Evolutionary conservation across 2,797 vertebrate species (phyloP).

Genomic region (Semaprochilodus insignis): DNA sequence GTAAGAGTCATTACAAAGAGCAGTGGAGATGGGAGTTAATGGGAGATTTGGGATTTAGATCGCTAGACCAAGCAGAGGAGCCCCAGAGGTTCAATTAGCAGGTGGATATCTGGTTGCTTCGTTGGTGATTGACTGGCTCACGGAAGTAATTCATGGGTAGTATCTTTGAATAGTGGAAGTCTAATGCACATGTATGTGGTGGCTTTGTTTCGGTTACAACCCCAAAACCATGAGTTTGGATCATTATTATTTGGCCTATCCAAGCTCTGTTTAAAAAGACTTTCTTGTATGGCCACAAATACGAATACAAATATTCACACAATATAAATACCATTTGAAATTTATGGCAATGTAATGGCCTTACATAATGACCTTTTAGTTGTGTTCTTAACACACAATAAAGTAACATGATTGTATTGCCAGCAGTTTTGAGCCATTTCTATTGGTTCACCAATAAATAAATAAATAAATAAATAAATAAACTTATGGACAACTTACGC

Average conservation of each 20-base stretch:
- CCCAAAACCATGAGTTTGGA: no score
- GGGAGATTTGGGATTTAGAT: conserved; percentile 17
- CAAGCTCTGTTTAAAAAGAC: not conserved
- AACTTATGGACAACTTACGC: no score
- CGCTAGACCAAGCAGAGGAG: not conserved
- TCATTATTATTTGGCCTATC: not conserved
- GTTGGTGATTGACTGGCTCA: not conserved
- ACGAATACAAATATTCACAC: no score
- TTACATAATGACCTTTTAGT: no score
- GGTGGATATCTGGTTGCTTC: not conserved
- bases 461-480: no score
- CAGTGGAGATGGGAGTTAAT: conserved; percentile 12
- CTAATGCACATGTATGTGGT: not conserved
- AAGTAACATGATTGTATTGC: no score
- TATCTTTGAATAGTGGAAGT: not conserved
- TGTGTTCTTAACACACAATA: no score
- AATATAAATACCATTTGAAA: no score
- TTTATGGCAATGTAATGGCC: no score
- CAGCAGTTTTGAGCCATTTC: no score
- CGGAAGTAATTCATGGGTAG: not conserved
- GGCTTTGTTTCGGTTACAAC: not conserved
- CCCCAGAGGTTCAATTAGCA: conserved; percentile 12
- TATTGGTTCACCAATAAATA: no score
- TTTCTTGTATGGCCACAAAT: not conserved
- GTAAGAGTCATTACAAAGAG: conserved; percentile 28